Percentiles rank a stretch among this genome's conserved stretches.
Evolutionary conservation across 1,140 invertebrate genomes (phyloP).

Genomic region (Drosophila sp.): DNA sequence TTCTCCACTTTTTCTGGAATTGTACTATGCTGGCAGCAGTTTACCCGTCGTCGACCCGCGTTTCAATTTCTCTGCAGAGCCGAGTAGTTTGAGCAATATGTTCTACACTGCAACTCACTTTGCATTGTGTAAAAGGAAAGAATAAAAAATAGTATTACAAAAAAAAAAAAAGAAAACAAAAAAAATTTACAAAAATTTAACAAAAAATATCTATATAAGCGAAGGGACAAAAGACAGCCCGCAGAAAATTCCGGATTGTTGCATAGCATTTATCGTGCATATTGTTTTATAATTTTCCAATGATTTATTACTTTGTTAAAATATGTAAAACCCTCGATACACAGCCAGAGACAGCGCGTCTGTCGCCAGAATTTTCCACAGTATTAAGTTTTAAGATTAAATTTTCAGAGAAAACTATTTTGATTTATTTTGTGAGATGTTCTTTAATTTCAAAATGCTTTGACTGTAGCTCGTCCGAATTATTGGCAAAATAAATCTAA

Average conservation of each 20-base stretch:
- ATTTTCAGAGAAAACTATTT: background rate
- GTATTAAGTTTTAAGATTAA: no score
- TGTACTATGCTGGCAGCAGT: slow-evolving; percentile 36
- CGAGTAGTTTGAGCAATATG: slow-evolving; percentile 44
- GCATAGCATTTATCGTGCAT: slow-evolving; percentile 43
- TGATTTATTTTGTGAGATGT: no score
- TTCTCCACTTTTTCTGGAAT: slow-evolving; percentile 22
- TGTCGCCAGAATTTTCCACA: background rate
- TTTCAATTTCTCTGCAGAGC: slow-evolving; percentile 28
- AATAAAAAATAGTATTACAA: background rate
- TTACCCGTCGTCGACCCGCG: slow-evolving; percentile 21
- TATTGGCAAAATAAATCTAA: no score
- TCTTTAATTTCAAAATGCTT: no score
- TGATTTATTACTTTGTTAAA: slow-evolving; percentile 59
- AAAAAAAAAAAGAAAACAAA: background rate
- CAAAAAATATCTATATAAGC: slow-evolving; percentile 21
- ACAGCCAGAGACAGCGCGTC: no score
- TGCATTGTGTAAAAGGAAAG: slow-evolving; percentile 29
- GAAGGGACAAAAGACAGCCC: slow-evolving; percentile 51
- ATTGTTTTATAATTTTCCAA: slow-evolving; percentile 70
- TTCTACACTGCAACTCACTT: slow-evolving; percentile 51
- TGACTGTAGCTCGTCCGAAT: no score
- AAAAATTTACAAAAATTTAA: slow-evolving; percentile 33
- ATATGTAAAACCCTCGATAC: background rate
- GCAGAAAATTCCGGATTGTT: slow-evolving; percentile 32